These are phyloP conservation scores for Lophotriccus pileatus DNA, from an alignment of 2,797 vertebrate species.

Conservation along the genomic window DNA sequence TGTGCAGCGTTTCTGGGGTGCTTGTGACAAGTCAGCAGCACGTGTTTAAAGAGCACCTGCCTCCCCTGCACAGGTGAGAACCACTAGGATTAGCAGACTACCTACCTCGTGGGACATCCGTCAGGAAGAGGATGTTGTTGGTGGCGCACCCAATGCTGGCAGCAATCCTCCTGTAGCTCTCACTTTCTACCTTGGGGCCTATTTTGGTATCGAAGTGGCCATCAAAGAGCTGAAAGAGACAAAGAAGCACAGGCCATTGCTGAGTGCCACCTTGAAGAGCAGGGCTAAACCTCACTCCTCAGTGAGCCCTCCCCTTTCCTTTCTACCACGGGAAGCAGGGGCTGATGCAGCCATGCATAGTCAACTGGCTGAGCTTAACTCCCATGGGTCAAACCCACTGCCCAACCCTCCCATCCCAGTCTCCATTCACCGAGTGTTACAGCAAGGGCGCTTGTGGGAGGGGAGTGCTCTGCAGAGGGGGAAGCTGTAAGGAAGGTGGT, in stretches of 20 bases:
- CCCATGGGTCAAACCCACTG: neutral
- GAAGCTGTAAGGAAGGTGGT: neutral
- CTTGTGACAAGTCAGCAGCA: neutral
- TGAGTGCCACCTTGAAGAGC: neutral
- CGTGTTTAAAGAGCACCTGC: neutral
- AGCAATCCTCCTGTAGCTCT: constrained; percentile 91
- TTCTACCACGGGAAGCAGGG: neutral
- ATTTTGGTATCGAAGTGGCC: constrained; percentile 96
- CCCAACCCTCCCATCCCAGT: neutral
- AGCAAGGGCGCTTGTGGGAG: neutral
- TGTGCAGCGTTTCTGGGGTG: neutral
- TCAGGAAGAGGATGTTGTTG: constrained; percentile 91
- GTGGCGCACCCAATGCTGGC: constrained; percentile 87
- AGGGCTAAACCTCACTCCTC: neutral
- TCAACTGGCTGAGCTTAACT: neutral
- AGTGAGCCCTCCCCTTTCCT: rapidly evolving
- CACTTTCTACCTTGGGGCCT: constrained; percentile 90
- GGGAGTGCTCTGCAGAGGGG: neutral
- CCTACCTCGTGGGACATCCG: constrained; percentile 87
- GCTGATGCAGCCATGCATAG: neutral
- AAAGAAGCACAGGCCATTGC: neutral
- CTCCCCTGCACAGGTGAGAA: neutral
- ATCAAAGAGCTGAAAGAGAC: constrained; percentile 84
- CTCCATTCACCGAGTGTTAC: rapidly evolving
- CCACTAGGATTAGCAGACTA: neutral